These are phyloP conservation scores for Megalopta genalis DNA, from an alignment of 1,140 invertebrate species.

Conservation along the genomic window DNA sequence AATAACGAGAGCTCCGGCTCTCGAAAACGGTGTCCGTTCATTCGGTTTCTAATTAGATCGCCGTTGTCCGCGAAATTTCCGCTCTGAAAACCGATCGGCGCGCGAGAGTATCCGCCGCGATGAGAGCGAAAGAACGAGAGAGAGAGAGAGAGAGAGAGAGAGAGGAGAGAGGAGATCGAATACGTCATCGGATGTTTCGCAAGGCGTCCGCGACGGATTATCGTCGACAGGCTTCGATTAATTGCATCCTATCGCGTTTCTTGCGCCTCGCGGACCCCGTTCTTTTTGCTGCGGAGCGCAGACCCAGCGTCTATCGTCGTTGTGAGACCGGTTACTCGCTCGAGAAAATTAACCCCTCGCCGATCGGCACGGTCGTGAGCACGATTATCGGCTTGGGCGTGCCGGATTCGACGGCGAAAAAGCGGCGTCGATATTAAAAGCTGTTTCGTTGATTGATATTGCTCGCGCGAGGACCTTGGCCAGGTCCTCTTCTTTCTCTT, in stretches of 20 bases:
- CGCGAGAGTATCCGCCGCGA: not conserved
- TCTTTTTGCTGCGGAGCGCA: not conserved
- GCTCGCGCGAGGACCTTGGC: too few species aligned
- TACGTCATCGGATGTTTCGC: not conserved
- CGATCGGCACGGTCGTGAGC: not conserved
- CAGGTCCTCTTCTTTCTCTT: too few species aligned
- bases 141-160: not conserved
- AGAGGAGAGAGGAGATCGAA: constrained; percentile 1
- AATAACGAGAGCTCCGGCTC: constrained; percentile 32
- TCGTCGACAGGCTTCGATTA: not conserved
- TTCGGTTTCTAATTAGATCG: constrained; percentile 31
- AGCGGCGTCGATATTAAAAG: not conserved
- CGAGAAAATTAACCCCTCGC: not conserved
- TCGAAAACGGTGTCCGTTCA: constrained; percentile 20
- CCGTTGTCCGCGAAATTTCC: constrained; percentile 31
- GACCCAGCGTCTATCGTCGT: not conserved
- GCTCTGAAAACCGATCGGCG: not conserved
- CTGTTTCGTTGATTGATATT: not conserved
- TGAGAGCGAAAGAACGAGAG: too few species aligned
- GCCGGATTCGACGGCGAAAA: not conserved
- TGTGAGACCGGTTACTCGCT: not conserved
- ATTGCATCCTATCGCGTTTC: constrained; percentile 18
- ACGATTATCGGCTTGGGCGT: not conserved
- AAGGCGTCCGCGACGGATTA: not conserved
- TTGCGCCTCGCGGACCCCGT: not conserved